These are phyloP conservation scores for Ericerus pela DNA, from an alignment of 1,140 invertebrate species.

Conservation along the genomic window DNA sequence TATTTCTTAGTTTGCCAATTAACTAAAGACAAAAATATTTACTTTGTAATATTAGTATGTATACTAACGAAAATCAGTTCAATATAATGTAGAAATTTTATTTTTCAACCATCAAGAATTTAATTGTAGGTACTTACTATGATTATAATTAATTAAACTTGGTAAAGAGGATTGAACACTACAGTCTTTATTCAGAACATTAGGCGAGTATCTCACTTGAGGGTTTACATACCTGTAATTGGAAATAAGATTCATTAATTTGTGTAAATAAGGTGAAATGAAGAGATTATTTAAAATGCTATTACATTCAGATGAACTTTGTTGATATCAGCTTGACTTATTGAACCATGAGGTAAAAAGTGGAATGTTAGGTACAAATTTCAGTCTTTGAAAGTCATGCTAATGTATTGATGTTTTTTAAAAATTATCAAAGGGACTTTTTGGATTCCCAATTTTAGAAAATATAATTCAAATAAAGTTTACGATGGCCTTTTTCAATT, in stretches of 20 bases:
- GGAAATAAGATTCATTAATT: not conserved
- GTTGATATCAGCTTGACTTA: no score
- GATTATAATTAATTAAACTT: constrained; percentile 8
- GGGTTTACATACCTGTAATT: not conserved
- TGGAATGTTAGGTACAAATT: no score
- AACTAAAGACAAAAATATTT: not conserved
- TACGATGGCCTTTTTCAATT: no score
- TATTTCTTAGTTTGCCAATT: not conserved
- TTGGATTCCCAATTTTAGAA: no score
- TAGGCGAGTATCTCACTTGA: not conserved
- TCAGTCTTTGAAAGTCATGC: no score
- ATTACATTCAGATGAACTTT: no score
- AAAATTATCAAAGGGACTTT: no score
- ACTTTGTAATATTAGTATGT: not conserved
- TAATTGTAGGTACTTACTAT: not conserved
- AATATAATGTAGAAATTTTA: not conserved
- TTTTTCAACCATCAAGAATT: not conserved
- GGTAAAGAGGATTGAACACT: constrained; percentile 2
- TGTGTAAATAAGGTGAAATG: no score
- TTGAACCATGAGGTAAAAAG: no score
- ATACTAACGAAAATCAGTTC: not conserved
- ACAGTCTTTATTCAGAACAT: constrained; percentile 1
- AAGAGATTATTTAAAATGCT: no score
- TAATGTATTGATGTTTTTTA: no score
- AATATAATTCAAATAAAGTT: no score